Percentiles rank a stretch among this genome's conserved stretches.
Evolutionary conservation across 2,888 invertebrate genomes (phyloP).

Genomic region (Erebia aethiops): DNA sequence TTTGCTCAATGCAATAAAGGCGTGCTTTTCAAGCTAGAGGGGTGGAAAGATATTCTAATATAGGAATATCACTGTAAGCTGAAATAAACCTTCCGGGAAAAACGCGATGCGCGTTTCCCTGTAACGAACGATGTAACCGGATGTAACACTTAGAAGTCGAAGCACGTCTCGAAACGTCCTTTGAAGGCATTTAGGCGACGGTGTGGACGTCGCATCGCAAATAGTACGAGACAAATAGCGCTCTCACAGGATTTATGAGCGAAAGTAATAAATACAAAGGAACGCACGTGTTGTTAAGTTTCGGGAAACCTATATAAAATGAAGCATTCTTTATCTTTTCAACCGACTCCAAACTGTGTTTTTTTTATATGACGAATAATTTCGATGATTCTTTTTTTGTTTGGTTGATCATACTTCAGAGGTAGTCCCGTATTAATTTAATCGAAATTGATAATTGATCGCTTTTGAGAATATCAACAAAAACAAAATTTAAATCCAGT

Average conservation of each 20-base stretch:
- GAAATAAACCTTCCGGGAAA: conserved; percentile 15
- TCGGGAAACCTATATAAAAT: too few species aligned
- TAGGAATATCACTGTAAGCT: neutral
- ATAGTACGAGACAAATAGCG: conserved; percentile 33
- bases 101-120: conserved; percentile 6
- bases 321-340: too few species aligned
- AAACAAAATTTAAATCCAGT: too few species aligned
- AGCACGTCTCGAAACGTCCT: conserved; percentile 36
- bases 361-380: too few species aligned
- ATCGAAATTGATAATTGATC: too few species aligned
- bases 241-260: conserved; percentile 32
- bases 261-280: conserved; percentile 22
- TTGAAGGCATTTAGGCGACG: conserved; percentile 40
- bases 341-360: too few species aligned
- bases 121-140: conserved; percentile 17
- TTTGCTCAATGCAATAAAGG: too few species aligned
- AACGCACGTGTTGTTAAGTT: conserved; percentile 2
- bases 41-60: neutral
- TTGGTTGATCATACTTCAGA: too few species aligned
- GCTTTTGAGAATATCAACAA: too few species aligned
- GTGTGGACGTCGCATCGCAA: conserved; percentile 37
- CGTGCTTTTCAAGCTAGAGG: too few species aligned
- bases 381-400: too few species aligned
- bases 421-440: too few species aligned
- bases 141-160: conserved; percentile 25